Percentiles rank a stretch among this genome's conserved stretches.
These are phyloP conservation scores for Zophobas morio DNA, from an alignment of 1,140 invertebrate species.

Conservation along the genomic window DNA sequence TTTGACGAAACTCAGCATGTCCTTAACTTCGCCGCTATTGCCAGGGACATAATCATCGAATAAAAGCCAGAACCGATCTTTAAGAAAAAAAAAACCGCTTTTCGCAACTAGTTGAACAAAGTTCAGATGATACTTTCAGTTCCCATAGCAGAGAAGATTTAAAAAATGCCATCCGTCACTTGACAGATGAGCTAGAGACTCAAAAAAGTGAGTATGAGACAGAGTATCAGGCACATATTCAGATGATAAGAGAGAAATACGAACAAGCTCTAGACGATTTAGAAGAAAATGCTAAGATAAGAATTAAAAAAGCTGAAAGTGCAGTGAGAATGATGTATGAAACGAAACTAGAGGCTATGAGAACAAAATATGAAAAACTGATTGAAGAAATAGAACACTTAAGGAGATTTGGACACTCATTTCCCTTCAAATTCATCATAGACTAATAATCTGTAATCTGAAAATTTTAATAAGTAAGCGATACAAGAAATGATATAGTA, in stretches of 20 bases:
- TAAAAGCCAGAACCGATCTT: not conserved
- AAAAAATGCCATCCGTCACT: not conserved
- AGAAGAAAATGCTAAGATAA: not conserved
- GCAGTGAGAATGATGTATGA: not conserved
- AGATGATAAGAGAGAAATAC: not conserved
- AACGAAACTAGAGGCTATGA: not conserved
- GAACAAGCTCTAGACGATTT: not conserved
- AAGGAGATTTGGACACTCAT: no score
- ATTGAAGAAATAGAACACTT: not conserved
- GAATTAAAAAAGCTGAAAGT: not conserved
- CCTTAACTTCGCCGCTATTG: slow-evolving; percentile 81
- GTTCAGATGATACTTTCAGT: not conserved
- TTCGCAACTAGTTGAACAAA: not conserved
- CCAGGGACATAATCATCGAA: slow-evolving; percentile 76
- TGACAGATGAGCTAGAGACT: not conserved
- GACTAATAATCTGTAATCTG: no score
- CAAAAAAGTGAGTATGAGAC: not conserved
- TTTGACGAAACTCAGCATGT: slow-evolving; percentile 88
- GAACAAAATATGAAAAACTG: not conserved
- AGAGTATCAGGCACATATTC: no score
- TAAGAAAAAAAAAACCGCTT: not conserved
- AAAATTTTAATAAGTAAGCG: no score
- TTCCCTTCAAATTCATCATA: no score
- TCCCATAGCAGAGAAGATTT: no score
- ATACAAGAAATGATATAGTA: no score